These are phyloP conservation scores for Prunella fulvescens DNA, from an alignment of 2,113 vertebrate genomes.

Conservation along the genomic window DNA sequence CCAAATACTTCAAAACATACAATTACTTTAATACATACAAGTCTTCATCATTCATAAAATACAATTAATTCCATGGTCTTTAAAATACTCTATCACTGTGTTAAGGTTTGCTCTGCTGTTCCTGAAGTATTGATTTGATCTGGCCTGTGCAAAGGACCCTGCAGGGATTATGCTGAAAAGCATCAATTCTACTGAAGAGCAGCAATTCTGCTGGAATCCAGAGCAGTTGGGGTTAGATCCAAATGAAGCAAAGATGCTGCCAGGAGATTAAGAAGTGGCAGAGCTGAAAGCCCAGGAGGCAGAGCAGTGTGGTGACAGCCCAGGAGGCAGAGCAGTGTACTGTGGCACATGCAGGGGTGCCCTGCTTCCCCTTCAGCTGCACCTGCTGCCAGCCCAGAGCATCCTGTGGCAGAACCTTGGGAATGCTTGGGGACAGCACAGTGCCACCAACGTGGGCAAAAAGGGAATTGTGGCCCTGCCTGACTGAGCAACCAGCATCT, in stretches of 20 bases:
- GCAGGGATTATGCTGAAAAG: neutral
- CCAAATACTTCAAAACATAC: conserved; percentile 9
- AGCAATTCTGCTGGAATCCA: neutral
- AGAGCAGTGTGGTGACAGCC: neutral
- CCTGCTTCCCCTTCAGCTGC: neutral
- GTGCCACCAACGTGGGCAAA: rapidly evolving
- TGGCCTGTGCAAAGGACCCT: neutral
- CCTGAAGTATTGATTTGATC: neutral
- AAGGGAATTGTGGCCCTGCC: neutral
- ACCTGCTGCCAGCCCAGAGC: rapidly evolving
- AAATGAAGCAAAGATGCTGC: neutral
- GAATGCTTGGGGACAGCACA: neutral
- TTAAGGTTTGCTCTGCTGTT: neutral
- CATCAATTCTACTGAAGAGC: neutral
- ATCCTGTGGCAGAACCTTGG: neutral
- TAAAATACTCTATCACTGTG: neutral
- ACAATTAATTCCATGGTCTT: neutral
- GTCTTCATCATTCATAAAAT: conserved; percentile 8
- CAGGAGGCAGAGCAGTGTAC: neutral
- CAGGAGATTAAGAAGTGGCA: neutral
- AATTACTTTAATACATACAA: conserved; percentile 41
- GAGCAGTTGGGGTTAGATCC: neutral
- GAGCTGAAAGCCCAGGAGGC: neutral
- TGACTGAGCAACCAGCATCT: neutral
- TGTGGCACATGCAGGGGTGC: neutral